Evolutionary conservation across 2,888 invertebrate genomes (phyloP), one percentile per base, ranked within the genome.

Genomic region (Carpatolechia fugitivella): DNA sequence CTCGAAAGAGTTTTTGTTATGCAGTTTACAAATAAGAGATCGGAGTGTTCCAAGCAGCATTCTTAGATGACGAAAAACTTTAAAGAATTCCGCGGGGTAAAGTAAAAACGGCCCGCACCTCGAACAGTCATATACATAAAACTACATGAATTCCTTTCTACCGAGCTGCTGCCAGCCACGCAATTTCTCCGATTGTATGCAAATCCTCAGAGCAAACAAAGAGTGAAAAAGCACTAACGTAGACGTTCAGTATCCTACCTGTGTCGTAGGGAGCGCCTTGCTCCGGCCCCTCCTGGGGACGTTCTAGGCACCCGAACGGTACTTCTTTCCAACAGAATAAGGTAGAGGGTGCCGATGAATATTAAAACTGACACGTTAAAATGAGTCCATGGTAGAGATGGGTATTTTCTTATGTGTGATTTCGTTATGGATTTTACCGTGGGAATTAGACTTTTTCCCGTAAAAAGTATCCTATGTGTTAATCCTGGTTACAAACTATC

Each of bases 181-280:
- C 83, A 86, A 88, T 85, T 86, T 86, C 84, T 80, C 81, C 83
- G 82, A 87, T 86, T 88, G 87, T 85, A 86, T 88, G 87, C 84
- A 87, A 88, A 88, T 85, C 85, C 83, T 80, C 72, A 68, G 70
- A 67, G 79, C 82, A 88, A 87, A 87, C 85, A 88, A 85, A 83
- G 85, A 83, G 82, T 83, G 85, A 83, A 85, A 86, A 83, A 84
- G 80, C 78, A 80, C 76, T 74, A 77, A 79, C 72, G 76, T 75
- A 85, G 82, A 83, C 81, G 79, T 79, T 79, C 74, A 70, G 69
- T 66, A 69, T 76, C 75, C 77, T 80, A 82, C 79, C 82, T 80
- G 82, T 79, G 77, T 68, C 70, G 70, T 65, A 68, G 70, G 62
- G 65, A 14, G 50, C 18, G 35, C 33, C 11, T n/a, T 18, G 41